Evolutionary conservation across 2,888 invertebrate species (phyloP).

Genomic region (Synergus itoensis): DNA sequence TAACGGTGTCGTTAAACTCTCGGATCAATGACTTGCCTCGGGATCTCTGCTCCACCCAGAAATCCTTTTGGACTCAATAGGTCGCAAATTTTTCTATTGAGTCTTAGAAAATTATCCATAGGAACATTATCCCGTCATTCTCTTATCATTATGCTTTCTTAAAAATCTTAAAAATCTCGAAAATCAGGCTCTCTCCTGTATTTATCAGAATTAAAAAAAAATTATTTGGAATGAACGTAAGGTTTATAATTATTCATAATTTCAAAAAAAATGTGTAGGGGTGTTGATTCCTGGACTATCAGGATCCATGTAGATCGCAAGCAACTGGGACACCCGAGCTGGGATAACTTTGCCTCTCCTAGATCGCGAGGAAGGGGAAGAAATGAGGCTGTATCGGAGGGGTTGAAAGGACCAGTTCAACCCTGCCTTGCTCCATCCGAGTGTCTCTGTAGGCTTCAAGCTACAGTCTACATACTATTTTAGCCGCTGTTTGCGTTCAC

Average conservation of each 20-base stretch:
- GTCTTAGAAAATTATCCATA: no score
- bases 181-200: no score
- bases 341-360: neutral
- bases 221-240: no score
- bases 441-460: neutral
- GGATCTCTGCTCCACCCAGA: constrained; percentile 24
- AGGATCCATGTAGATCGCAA: neutral
- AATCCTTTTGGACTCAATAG: neutral
- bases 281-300: neutral
- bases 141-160: no score
- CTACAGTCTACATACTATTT: constrained; percentile 11
- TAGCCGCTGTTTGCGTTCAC: constrained; percentile 2
- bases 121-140: no score
- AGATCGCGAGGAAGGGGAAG: neutral
- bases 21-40: constrained; percentile 39
- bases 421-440: neutral
- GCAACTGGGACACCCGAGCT: neutral
- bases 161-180: no score
- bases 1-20: constrained; percentile 22
- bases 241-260: no score
- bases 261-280: neutral
- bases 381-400: neutral
- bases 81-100: neutral
- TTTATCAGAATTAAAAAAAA: no score
- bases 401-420: neutral